Evolutionary conservation across 2,888 invertebrate genomes (phyloP).

Genomic region (Cistogaster globosa): DNA sequence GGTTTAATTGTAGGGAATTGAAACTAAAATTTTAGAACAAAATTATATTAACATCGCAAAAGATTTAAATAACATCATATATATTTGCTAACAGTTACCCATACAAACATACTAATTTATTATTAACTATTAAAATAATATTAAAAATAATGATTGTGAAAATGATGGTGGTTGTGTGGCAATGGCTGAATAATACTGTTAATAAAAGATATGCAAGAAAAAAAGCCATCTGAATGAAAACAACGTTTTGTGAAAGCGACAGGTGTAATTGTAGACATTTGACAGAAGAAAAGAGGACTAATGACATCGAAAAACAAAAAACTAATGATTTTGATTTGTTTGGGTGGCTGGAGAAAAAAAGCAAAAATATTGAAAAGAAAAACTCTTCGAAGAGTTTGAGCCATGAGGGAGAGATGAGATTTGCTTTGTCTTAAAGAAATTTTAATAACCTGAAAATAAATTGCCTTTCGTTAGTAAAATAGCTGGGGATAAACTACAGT

Average conservation of each 20-base stretch:
- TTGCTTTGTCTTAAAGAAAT: conserved; percentile 44
- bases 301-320: neutral
- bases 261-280: conserved; percentile 60
- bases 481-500: no score
- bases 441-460: conserved; percentile 30
- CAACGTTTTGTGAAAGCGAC: conserved; percentile 25
- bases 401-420: conserved; percentile 16
- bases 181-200: neutral
- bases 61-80: no score
- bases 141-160: conserved; percentile 7
- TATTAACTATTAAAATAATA: conserved; percentile 30
- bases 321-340: conserved; percentile 52
- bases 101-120: neutral
- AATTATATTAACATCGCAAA: no score
- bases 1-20: no score
- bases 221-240: conserved; percentile 8
- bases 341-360: neutral
- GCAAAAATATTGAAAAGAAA: neutral
- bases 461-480: neutral
- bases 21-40: no score
- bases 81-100: no score
- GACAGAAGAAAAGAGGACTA: conserved; percentile 11
- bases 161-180: neutral
- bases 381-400: neutral
- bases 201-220: conserved; percentile 22